Base-by-base conservation (phyloP, 2,113 vertebrate species). In the Eolophus roseicapilla region DNA sequence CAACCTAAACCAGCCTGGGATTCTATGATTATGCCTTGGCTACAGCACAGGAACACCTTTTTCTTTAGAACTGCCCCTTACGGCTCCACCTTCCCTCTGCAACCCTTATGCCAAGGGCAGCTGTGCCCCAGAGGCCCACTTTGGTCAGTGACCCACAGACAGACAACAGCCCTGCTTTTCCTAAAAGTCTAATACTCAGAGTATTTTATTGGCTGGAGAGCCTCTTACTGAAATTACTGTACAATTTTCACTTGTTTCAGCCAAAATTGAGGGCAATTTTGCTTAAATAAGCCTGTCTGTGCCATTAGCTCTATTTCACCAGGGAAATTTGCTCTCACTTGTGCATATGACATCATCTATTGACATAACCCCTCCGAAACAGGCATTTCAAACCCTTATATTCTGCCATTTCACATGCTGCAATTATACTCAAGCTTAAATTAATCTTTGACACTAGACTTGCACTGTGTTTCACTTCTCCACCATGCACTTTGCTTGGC, bases 251-350 rank as follows among this genome's bases (percentile, higher is more conserved):
- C 92, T 92, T 93, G 65, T 92, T 95, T 89, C 89, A 79, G 95
- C 74, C 91, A 92, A 96, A 96, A 97, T 92, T 95, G 86, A 95
- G 91, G 84, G 95, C 89, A 97, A 93, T 95, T 96, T 96, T 94
- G 57, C 84, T 95, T 91, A 91, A 94, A 91, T 85, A 92, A 92
- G 91, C 62, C 81, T 55, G 88, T 91, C 91, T 75, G 29, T 91
- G 47, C 86, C 74, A 89, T 95, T 88, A 95, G 31, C 57, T 88
- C 64, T 20, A 47, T 89, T 93, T 95, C 93, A 95, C 81, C 90
- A 93, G 91, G 74, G 93, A 95, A 95, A 95, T 92, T 80, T 91
- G 77, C 89, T 83, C 94, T 93, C 80, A 83, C 83, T 96, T 87
- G 67, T 89, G 74, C 74, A 25, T 20, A 81, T 95, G 95, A 95